phyloP scores from a whole-genome alignment of 1,140 invertebrate genomes.

The Ladona fulva region DNA sequence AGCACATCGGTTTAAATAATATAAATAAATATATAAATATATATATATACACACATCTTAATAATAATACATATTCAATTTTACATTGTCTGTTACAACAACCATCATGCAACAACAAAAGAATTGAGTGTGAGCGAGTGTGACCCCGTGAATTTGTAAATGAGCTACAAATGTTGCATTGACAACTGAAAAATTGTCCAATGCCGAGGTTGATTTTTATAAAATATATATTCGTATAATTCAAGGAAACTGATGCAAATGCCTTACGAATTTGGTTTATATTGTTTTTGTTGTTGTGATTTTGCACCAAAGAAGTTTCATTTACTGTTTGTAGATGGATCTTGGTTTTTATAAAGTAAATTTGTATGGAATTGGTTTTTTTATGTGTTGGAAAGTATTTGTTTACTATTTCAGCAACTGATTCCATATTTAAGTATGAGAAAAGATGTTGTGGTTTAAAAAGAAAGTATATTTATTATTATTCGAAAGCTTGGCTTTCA shows the following conservation, averaged over 20 bases:
- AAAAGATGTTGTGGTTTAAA: slow-evolving; percentile 10
- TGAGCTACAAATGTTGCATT: slow-evolving; percentile 9
- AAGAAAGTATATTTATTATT: slow-evolving; percentile 11
- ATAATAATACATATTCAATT: slow-evolving; percentile 11
- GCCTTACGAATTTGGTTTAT: slow-evolving; percentile 9
- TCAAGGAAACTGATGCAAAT: slow-evolving; percentile 6
- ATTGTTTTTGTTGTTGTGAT: slow-evolving; percentile 10
- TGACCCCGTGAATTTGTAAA: slow-evolving; percentile 9
- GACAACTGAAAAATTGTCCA: slow-evolving; percentile 1
- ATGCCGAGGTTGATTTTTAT: slow-evolving; percentile 5
- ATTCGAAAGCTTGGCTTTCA: slow-evolving; percentile 1
- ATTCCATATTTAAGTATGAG: slow-evolving; percentile 10
- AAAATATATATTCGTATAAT: slow-evolving; percentile 11
- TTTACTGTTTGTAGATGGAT: slow-evolving; percentile 5
- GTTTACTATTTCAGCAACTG: slow-evolving; percentile 6
- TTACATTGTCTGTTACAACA: slow-evolving; percentile 10
- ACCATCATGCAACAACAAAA: slow-evolving; percentile 5
- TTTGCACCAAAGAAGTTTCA: slow-evolving; percentile 9
- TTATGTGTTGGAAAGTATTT: slow-evolving; percentile 10
- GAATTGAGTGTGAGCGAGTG: not conserved
- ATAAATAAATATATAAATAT: not conserved
- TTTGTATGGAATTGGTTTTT: slow-evolving; percentile 10
- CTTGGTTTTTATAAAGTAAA: slow-evolving; percentile 10
- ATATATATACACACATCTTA: slow-evolving; percentile 8
- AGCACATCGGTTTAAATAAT: slow-evolving; percentile 10